Base-by-base conservation (phyloP, 2,113 vertebrate genomes). In the Aepyceros melampus region DNA sequence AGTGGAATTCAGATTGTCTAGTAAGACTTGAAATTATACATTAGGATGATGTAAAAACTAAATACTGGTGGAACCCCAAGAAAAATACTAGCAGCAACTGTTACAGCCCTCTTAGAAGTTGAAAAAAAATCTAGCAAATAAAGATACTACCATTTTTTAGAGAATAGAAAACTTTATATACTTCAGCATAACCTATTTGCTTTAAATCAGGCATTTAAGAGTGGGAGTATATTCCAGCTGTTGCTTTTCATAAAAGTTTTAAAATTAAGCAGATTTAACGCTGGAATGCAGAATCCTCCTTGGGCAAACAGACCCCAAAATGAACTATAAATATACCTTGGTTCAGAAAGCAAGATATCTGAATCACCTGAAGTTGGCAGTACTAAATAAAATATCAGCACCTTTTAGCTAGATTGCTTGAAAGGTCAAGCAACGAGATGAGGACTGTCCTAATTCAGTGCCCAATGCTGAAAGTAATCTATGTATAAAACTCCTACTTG, bases 1-100 rank as follows among this genome's bases (percentile, higher is more conserved):
- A 98, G 98, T 98, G 98, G 98, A 99, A 99, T 98, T 98, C 97
- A 98, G 98, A 99, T 98, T 99, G 98, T 99, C 99, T 98, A 98
- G 93, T 96, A 74, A 97, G 97, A 99, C 98, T 95, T 96, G 86
- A 93, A 98, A 98, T 84, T 6, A 12, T 97, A 98, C 93, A 95
- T 89, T 76, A 98, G 90, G 90, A 98, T 97, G 94, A 31, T 87
- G 88, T 36, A 96, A 96, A 97, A 98, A 98, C 98, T 94, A 97
- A 98, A 89, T 96, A 98, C 98, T 98, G 98, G 92, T 97, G 90
- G 96, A 98, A 98, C 97, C 64, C 93, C 25, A 98, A 81, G 1
- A 90, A 96, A 97, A 96, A 98, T 81, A 91, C 95, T 97, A 98
- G 98, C 98, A 98, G 98, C 98, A 98, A 98, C 98, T 97, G 92